Evolutionary conservation across 2,113 vertebrate species (phyloP).

Genomic region (Ceyx cyanopectus): DNA sequence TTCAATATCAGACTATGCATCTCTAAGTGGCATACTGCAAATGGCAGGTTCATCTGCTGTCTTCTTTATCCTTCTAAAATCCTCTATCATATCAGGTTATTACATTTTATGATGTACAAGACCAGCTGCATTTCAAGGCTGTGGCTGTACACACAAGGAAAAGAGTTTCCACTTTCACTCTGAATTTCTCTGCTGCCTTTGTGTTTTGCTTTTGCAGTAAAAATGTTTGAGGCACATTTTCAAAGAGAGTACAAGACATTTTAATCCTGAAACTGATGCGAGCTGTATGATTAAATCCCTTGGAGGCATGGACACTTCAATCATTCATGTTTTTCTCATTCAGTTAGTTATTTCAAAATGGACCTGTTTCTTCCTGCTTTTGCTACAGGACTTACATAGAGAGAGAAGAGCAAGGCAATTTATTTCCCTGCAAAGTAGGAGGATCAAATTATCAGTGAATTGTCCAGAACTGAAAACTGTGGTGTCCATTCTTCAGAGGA

Average conservation of each 20-base stretch:
- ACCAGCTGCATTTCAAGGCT: not conserved
- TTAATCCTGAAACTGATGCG: not conserved
- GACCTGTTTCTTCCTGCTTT: not conserved
- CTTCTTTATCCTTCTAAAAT: not conserved
- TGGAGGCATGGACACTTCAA: not conserved
- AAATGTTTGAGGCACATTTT: not conserved
- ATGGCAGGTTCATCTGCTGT: not conserved
- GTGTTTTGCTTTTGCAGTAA: not conserved
- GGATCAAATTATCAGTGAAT: not conserved
- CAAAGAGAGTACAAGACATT: not conserved
- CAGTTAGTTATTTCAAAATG: not conserved
- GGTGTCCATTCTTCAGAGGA: fast-evolving
- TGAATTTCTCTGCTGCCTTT: not conserved
- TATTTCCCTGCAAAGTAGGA: not conserved
- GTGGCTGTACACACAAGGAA: not conserved
- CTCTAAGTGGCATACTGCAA: not conserved
- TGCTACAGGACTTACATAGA: fast-evolving
- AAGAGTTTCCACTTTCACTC: not conserved
- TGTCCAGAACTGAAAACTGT: fast-evolving
- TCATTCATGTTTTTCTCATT: not conserved
- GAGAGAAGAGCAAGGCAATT: not conserved
- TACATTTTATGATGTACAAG: not conserved
- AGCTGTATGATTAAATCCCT: not conserved
- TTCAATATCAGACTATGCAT: not conserved
- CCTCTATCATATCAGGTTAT: not conserved